These are phyloP conservation scores for Chaetorhynchus papuensis DNA, from an alignment of 2,113 vertebrate genomes.

Conservation along the genomic window DNA sequence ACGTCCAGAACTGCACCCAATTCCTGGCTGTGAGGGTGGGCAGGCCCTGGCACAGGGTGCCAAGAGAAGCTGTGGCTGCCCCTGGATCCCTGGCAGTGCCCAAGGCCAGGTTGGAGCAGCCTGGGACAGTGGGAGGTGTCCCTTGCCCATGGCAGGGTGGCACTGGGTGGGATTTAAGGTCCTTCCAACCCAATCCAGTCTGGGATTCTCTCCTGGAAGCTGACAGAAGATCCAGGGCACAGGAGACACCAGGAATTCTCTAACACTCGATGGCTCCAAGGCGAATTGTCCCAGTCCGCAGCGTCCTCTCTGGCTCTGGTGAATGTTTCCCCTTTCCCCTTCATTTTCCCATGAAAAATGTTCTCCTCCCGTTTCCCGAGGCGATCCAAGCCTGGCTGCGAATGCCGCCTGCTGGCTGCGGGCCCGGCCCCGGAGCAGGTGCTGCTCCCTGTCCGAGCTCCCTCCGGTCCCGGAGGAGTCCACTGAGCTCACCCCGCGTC, in stretches of 20 bases:
- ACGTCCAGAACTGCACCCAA: not conserved
- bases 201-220: not conserved
- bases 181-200: not conserved
- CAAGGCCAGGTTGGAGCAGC: not conserved
- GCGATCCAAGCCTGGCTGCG: accelerated
- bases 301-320: not conserved
- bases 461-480: accelerated
- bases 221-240: not conserved
- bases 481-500: not conserved
- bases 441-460: not conserved
- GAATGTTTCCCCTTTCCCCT: not conserved
- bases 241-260: not conserved
- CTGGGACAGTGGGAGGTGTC: not conserved
- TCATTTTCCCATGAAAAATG: not conserved
- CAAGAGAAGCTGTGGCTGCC: not conserved
- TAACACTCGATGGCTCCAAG: not conserved
- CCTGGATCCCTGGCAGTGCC: not conserved
- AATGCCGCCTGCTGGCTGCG: conserved; percentile 11
- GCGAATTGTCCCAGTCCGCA: not conserved
- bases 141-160: not conserved
- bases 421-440: not conserved
- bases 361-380: not conserved
- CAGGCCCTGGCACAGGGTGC: not conserved
- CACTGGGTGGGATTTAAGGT: accelerated
- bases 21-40: not conserved